Evolutionary conservation across 2,888 invertebrate species (phyloP), one percentile per base, ranked within the genome.

Genomic region (Hecatera dysodea): DNA sequence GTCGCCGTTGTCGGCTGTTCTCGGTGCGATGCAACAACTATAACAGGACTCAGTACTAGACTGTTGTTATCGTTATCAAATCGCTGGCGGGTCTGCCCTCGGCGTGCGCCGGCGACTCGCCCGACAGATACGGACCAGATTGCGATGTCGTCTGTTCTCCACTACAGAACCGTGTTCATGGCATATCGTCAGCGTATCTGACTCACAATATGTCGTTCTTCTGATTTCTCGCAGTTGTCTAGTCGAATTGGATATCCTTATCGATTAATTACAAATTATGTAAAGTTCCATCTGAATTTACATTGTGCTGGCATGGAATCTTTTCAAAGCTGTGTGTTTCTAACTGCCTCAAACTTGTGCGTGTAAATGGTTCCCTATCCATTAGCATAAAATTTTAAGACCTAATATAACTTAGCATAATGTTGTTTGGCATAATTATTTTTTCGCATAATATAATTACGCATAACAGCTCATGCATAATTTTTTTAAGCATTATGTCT

Each of bases 221-320:
- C 52, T 79, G 75, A 80, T 77, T 80, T 64, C 68, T 64, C 53
- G 42, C 48, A 73, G 22, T 74, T 44, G 50, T 42, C 12, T 22
- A 29, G 27, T 67, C 59, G 44, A 50, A 33, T 8, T 66, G 29
- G 53, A 67, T 66, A 73, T 79, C 62, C n/a, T n/a, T n/a, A n/a
- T n/a, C n/a, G n/a, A n/a, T n/a, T n/a, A 46, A 46, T 61, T n/a
- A 39, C 7, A 29, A 48, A 27, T 46, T 66, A 53, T 59, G 22
- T 70, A 29, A 33, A 70, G 7, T 36, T 39, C 11, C 27, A 55
- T 71, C 33, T 33, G 44, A 33, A 59, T 70, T 22, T n/a, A 46
- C 4, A 8, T 36, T 12, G 55, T n/a, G 19, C 24, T 17, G 24
- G 3, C 27, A 19, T 22, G 11, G 48, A 55, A 55, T 56, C 64